Evolutionary conservation across 30 jellyfish, hydroid and myxozoan species (phyloP).

Genomic region (Aurelia sp.): DNA sequence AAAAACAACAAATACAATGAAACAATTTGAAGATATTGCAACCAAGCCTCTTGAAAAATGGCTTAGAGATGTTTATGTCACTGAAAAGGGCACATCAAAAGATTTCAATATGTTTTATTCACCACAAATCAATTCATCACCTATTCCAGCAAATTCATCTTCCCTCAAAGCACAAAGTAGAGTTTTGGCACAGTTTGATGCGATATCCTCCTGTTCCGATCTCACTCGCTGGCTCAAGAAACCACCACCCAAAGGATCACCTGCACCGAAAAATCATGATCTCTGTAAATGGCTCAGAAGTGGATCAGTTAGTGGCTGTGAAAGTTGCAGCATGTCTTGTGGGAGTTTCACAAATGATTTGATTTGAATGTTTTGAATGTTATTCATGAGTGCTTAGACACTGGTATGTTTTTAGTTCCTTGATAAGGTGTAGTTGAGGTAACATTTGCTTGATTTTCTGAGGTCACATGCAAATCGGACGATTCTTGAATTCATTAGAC

Average conservation of each 20-base stretch:
- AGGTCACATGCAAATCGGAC: too few species aligned
- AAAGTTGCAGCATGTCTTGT: not conserved
- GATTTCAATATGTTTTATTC: too few species aligned
- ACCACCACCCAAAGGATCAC: not conserved
- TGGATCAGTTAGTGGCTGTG: slow-evolving; percentile 14
- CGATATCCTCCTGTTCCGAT: slow-evolving; percentile 12
- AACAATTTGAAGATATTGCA: slow-evolving; percentile 4
- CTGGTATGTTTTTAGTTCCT: too few species aligned
- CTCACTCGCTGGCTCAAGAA: slow-evolving; percentile 28
- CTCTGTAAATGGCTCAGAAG: slow-evolving; percentile 43
- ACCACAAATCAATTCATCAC: too few species aligned
- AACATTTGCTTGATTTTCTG: too few species aligned
- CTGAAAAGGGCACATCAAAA: not conserved
- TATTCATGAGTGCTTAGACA: too few species aligned
- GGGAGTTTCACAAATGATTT: not conserved
- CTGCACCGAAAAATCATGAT: not conserved
- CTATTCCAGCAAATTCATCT: too few species aligned
- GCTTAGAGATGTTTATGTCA: slow-evolving; percentile 18
- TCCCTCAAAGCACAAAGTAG: not conserved
- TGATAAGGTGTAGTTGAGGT: too few species aligned
- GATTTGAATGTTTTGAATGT: slow-evolving; percentile 3
- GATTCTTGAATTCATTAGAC: too few species aligned
- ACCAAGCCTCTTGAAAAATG: slow-evolving; percentile 21
- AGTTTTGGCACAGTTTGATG: slow-evolving; percentile 35
- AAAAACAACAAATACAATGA: not conserved